Base-by-base conservation (phyloP, 2,113 vertebrate species). In the Condylura cristata region DNA sequence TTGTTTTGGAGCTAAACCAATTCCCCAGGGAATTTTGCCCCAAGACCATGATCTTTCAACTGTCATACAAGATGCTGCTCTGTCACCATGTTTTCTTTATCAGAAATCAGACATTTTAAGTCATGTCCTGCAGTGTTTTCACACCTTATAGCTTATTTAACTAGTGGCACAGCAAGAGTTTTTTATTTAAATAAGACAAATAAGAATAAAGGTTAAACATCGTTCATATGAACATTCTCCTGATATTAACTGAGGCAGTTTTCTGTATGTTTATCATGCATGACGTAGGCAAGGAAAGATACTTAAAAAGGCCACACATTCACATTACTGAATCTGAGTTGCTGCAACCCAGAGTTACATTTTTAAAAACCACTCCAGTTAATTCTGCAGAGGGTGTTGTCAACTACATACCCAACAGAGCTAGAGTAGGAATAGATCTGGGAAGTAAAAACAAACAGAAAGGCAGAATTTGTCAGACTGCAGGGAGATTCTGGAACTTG, bases 31-130 rank as follows among this genome's bases (percentile, higher is more conserved):
- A 32, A 83, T 91, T 89, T 37, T 87, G 89, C 65, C 87, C 75
- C 83, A 56, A 90, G 87, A 71, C 58, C 68, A 75, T 37, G 39
- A 75, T 94, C 84, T 91, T 95, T 72, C 74, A 94, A 93, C 56
- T 53, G 56, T 2, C 81, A 90, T 56, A 81, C 20, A 70, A 86
- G 56, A 76, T 79, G 65, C n/a, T 82, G n/a, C 61, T 84, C 76
- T 83, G 68, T 90, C 90, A 93, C 63, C 71, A 71, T 51, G 93
- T 92, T 81, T 94, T 61, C 72, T 79, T 0, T 5, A 90, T 96
- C n/a, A 60, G 48, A 95, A 93, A 90, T 48, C 18, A 70, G 26
- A 93, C 72, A 85, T 60, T 87, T 72, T 70, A 93, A 78, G 32
- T 90, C 61, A 53, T 12, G 4, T 70, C 71, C 80, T 61, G 26